These are phyloP conservation scores for Yasuhikotakia modesta DNA, from an alignment of 2,797 vertebrate species.

Conservation along the genomic window DNA sequence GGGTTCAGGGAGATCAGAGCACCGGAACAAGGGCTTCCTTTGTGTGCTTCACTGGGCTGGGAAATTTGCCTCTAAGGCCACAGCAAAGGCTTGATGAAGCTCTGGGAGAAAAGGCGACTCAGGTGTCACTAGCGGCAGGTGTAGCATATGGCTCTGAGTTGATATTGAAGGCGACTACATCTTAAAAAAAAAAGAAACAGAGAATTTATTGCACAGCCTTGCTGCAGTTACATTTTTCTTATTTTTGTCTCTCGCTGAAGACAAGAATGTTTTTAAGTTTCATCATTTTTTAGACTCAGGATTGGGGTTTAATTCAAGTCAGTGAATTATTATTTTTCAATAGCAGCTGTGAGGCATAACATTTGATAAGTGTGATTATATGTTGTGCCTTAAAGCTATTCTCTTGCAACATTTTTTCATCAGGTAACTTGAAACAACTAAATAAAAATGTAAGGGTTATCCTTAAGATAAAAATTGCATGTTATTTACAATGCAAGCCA, in stretches of 20 bases:
- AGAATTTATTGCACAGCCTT: not conserved
- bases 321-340: too few species aligned
- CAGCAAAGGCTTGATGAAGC: conserved; percentile 50
- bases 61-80: conserved; percentile 62
- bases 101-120: conserved; percentile 54
- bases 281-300: not conserved
- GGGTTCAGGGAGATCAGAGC: conserved; percentile 54
- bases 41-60: conserved; percentile 57
- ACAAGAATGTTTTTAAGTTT: not conserved
- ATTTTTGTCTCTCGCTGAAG: not conserved
- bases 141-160: conserved; percentile 47
- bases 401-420: too few species aligned
- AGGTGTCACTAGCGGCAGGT: conserved; percentile 59
- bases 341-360: too few species aligned
- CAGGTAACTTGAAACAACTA: too few species aligned
- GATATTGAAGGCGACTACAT: conserved; percentile 4
- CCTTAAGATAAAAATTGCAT: not conserved
- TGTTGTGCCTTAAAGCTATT: too few species aligned
- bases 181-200: not conserved
- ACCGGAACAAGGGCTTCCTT: conserved; percentile 61
- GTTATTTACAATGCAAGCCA: not conserved
- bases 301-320: too few species aligned
- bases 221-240: not conserved
- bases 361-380: too few species aligned
- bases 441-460: not conserved